Base-by-base conservation (phyloP, 2,797 vertebrate species). In the Graptemys geographica region DNA sequence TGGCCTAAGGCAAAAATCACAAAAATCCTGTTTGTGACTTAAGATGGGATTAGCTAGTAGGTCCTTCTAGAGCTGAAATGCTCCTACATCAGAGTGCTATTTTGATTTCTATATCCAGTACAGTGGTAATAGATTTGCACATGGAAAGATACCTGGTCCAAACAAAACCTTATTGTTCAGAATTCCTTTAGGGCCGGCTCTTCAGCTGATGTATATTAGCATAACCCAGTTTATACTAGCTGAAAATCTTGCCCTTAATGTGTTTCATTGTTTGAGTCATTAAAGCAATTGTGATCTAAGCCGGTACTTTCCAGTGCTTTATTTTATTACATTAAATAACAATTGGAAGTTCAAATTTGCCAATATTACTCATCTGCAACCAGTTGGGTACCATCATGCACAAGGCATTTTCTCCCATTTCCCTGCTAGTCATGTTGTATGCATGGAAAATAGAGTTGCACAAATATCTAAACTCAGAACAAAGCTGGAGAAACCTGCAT, bases 261-360 rank as follows among this genome's bases (percentile, higher is more conserved):
- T 69, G 69, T 41, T 37, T 72, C 69, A 41, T 41, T 23, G 19
- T 72, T 37, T 59, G 85, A 69, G 0, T 27, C 69, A 65, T 47
- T 82, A 59, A 92, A 90, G 74, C 15, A 47, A 56, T 44, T 81
- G 3, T 37, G 81, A 3, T 79, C 86, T 16, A 91, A 41, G 44
- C 1, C 69, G 91, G 10, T 81, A 6, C 19, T 89, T 90, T 84
- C 78, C 28, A 80, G 15, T 74, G 3, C 6, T 7, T 90, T 8
- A 52, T 92, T 94, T 92, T 91, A 10, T 62, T 81, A 21, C n/a
- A 81, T 85, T 76, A 90, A 94, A 81, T 79, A 88, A 51, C 4
- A 86, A 51, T n/a, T 21, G 5, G n/a, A 80, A 78, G 6, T 82
- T 94, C 13, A 90, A 2, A 4, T 86, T 65, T 52, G 27, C 33